Evolutionary conservation across 1,140 invertebrate species (phyloP).

Genomic region (Metopolophium dirhodum): DNA sequence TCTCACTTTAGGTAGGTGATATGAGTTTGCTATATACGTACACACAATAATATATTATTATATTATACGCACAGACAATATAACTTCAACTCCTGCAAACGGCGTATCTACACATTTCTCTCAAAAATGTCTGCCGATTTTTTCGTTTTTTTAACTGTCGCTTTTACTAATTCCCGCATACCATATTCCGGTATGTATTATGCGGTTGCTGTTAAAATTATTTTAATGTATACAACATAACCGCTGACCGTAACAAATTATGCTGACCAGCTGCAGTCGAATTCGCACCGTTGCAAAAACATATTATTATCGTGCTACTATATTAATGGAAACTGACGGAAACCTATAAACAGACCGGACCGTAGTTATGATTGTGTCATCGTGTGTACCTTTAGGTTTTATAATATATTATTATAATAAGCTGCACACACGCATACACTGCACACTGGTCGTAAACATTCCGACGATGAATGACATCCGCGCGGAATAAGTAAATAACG

Average conservation of each 20-base stretch:
- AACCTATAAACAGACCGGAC: not conserved
- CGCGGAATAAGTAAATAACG: conserved; percentile 22
- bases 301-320: not conserved
- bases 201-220: not conserved
- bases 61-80: not conserved
- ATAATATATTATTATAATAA: not conserved
- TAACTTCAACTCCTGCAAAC: not conserved
- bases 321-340: not conserved
- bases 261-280: not conserved
- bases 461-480: conserved; percentile 17
- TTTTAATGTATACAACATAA: not conserved
- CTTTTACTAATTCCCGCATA: not conserved
- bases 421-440: not conserved
- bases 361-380: not conserved
- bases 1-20: too few species aligned
- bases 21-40: not conserved
- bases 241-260: not conserved
- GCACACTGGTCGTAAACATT: conserved; percentile 4
- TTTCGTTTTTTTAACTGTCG: not conserved
- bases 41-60: not conserved
- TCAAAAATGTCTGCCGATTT: not conserved
- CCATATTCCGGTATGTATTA: not conserved
- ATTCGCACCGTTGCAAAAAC: not conserved
- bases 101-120: not conserved
- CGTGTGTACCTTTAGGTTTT: not conserved